Conservation (phyloP, 2,113 vertebrate genomes). For the Crotalus horridus region DNA sequence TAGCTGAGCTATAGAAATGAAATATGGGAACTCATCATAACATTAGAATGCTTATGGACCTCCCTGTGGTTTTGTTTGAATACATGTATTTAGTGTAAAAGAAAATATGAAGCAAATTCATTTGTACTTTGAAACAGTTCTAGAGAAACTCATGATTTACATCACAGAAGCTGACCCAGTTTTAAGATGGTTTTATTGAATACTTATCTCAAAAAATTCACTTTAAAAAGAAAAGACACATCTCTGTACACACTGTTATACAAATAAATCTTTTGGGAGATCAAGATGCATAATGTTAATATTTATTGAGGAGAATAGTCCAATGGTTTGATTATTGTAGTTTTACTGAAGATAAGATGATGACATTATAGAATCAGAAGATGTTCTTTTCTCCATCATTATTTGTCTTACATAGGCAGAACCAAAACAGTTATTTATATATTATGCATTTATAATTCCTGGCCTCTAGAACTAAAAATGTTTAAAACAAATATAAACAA, state of each 20-base stretch:
- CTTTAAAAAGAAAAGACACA: background rate
- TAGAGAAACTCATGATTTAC: background rate
- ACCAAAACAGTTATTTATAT: constrained; percentile 40
- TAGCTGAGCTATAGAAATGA: background rate
- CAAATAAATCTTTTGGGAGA: background rate
- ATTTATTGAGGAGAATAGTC: background rate
- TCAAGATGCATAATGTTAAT: background rate
- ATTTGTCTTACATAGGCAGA: background rate
- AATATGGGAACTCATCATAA: background rate
- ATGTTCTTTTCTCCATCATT: background rate
- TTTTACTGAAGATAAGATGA: background rate
- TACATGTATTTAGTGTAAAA: background rate
- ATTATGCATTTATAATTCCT: constrained; percentile 49
- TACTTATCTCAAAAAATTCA: no score
- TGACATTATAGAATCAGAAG: background rate
- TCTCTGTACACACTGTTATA: background rate
- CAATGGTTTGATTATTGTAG: background rate
- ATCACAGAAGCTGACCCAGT: no score
- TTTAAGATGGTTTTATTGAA: background rate
- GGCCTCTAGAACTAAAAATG: background rate
- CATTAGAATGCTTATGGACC: background rate
- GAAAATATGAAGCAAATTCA: background rate
- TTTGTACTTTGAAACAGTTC: background rate
- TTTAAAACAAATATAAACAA: background rate
- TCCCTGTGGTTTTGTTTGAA: background rate